Percentiles rank a stretch among this genome's conserved stretches.
phyloP scores from a whole-genome alignment of 2,113 vertebrate genomes.

The Paratilapia polleni region DNA sequence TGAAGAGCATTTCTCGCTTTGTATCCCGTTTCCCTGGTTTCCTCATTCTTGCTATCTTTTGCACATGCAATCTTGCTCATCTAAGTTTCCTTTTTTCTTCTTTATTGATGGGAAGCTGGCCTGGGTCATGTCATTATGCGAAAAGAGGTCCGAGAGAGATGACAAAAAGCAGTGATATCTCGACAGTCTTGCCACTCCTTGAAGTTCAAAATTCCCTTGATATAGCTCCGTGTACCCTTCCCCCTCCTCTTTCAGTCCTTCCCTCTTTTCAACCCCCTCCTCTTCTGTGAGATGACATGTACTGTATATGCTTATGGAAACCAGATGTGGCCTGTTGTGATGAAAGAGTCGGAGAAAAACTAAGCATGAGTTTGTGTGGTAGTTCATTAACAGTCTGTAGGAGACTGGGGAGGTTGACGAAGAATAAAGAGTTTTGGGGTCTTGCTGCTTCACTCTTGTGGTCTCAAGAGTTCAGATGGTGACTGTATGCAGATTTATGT shows the following conservation, averaged over 20 bases:
- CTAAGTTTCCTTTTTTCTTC: not conserved
- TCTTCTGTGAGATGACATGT: constrained; percentile 62
- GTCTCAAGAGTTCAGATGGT: constrained; percentile 30
- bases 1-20: constrained; percentile 8
- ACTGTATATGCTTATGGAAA: constrained; percentile 69
- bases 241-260: not conserved
- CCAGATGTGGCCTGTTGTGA: constrained; percentile 72
- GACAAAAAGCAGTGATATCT: constrained; percentile 24
- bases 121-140: not conserved
- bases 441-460: constrained; percentile 10
- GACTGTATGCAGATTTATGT: constrained; percentile 37
- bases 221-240: constrained; percentile 15
- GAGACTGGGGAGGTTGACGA: constrained; percentile 4
- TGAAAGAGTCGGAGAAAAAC: constrained; percentile 38
- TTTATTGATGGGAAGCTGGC: not conserved
- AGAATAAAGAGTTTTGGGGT: not conserved
- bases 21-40: not conserved
- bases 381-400: constrained; percentile 46
- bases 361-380: constrained; percentile 27
- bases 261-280: not conserved
- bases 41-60: not conserved
- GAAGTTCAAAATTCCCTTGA: constrained; percentile 38
- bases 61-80: not conserved
- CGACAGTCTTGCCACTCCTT: constrained; percentile 20
- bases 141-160: not conserved